Evolutionary conservation across 2,888 invertebrate species (phyloP), one percentile per base, ranked within the genome.

Genomic region (Diadromus collaris): DNA sequence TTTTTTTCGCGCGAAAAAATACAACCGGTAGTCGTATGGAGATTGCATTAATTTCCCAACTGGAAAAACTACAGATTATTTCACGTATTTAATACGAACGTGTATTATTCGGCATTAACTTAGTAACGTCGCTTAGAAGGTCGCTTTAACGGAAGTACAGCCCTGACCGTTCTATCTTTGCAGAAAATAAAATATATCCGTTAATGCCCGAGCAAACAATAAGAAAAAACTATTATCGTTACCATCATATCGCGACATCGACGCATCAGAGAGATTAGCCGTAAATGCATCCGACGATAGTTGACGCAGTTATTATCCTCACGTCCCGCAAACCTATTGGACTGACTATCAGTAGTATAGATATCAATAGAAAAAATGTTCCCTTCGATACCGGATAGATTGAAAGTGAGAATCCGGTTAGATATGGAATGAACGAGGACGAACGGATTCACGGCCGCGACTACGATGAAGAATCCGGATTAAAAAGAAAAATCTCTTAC

Each of bases 391-490:
- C 27, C 27, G 51, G 32, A 34, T 44, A 34, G 51, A 29, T 27
- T 46, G 48, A 54, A 24, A n/a, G 54, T 61, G 46, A 60, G 21
- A 63, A 68, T 24, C 24, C 34, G 72, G 72, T 3, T 51, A 51
- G 21, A 65, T 70, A 24, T 51, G 19, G 29, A 63, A 48, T 64
- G 34, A 75, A 71, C 61, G 73, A 76, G 76, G 67, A 79, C 70
- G 68, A 70, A 51, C 54, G 24, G 54, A 79, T 76, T 81, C 81
- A 79, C 76, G 81, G 68, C 51, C 79, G 65, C 67, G 63, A 54
- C 44, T 46, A 19, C 32, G 44, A 76, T 29, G 32, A 76, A 64
- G 73, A 77, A 79, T 81, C 76, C 81, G 79, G 79, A 79, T 79
- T 64, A 48, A 24, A 51, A 51, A 51, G 24, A 51, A 51, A 51